Percentiles rank a stretch among this genome's conserved stretches.
Conservation (phyloP, 2,113 vertebrate genomes). For the Quiscalus mexicanus region DNA sequence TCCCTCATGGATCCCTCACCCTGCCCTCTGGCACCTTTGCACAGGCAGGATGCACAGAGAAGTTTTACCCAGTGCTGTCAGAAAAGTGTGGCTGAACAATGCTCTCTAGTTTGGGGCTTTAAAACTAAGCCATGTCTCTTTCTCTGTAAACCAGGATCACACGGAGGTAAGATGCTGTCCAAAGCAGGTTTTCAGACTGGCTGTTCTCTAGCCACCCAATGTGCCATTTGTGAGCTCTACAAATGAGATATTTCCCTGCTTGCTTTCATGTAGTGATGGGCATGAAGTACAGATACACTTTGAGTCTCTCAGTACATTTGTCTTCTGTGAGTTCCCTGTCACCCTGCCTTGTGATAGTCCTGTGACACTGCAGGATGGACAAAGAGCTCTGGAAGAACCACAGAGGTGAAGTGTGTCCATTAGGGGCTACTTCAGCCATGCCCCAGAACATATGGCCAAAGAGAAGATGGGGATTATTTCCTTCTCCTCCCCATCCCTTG, state of each 20-base stretch:
- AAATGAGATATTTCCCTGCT: neutral
- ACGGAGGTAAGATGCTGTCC: neutral
- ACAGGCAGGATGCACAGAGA: neutral
- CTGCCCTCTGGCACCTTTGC: neutral
- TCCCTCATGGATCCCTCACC: neutral
- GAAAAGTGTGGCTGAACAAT: neutral
- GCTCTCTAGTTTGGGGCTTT: neutral
- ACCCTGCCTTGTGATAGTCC: neutral
- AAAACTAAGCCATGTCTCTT: neutral
- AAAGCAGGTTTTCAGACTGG: neutral
- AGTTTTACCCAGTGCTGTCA: neutral
- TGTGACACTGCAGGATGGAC: neutral
- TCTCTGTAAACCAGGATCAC: neutral
- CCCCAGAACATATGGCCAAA: neutral
- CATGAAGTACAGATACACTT: neutral
- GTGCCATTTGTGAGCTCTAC: neutral
- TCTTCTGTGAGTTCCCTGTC: neutral
- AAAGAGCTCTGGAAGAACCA: neutral
- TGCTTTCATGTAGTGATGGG: neutral
- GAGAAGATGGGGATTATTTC: neutral
- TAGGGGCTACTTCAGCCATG: neutral
- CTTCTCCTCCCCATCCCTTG: neutral
- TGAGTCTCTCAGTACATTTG: neutral
- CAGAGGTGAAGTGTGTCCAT: neutral
- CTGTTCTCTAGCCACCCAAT: rapidly evolving